Evolutionary conservation across 2,797 vertebrate genomes (phyloP).

Genomic region (Triplophysa bombifrons): DNA sequence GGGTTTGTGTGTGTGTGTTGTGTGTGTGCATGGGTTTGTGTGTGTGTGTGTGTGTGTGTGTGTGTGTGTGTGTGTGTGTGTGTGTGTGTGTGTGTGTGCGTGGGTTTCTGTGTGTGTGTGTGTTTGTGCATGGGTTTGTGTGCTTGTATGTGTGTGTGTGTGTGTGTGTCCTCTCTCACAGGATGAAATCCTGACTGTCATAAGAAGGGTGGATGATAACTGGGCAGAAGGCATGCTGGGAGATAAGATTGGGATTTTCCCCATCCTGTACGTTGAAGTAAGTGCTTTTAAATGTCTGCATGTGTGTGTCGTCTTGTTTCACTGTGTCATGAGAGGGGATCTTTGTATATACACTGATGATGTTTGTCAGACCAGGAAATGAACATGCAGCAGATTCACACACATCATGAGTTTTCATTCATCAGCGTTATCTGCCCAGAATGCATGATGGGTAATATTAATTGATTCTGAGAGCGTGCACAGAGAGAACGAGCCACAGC

Average conservation of each 20-base stretch:
- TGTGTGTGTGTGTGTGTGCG: not conserved
- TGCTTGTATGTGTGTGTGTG: not conserved
- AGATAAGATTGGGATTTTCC: slow-evolving; percentile 98
- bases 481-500: no score
- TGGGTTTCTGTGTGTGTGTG: not conserved
- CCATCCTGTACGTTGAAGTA: slow-evolving; percentile 98
- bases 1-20: no score
- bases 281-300: slow-evolving; percentile 56
- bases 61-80: no score
- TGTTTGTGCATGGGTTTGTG: not conserved
- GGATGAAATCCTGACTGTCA: slow-evolving; percentile 98
- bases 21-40: no score
- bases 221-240: slow-evolving; percentile 99
- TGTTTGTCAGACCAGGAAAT: not conserved
- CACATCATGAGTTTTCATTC: no score
- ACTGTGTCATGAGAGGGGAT: no score
- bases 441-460: slow-evolving; percentile 52
- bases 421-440: not conserved
- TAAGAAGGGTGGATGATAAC: slow-evolving; percentile 97
- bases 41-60: no score
- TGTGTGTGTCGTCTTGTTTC: not conserved
- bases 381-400: no score
- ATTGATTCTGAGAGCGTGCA: slow-evolving; percentile 10
- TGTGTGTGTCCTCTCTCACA: slow-evolving; percentile 59
- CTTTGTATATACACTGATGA: not conserved